Conservation (phyloP, 2,113 vertebrate genomes). For the Chamaea fasciata region DNA sequence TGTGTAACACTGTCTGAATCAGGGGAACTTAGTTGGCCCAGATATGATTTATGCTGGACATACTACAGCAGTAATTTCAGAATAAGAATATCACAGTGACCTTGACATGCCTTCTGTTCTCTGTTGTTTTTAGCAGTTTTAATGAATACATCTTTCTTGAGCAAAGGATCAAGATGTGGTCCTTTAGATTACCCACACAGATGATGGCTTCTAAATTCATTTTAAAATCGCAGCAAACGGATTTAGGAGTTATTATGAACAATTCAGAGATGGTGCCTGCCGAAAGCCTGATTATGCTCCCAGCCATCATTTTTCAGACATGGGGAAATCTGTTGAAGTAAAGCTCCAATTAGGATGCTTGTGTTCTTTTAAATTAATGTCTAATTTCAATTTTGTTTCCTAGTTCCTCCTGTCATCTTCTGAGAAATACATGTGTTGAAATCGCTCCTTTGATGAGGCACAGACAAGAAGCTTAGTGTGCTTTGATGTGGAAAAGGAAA, state of each 20-base stretch:
- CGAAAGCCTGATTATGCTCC: neutral
- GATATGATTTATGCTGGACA: neutral
- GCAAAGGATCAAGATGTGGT: neutral
- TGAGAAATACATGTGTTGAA: conserved; percentile 9
- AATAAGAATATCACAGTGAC: conserved; percentile 15
- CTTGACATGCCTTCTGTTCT: conserved; percentile 20
- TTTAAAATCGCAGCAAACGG: neutral
- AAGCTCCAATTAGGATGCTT: conserved; percentile 47
- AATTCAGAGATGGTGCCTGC: neutral
- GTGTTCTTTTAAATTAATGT: conserved; percentile 52
- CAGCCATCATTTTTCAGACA: conserved; percentile 26
- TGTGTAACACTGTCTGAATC: neutral
- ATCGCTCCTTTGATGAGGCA: conserved; percentile 26
- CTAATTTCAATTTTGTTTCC: conserved; percentile 43
- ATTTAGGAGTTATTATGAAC: conserved; percentile 26
- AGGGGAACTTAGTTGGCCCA: neutral
- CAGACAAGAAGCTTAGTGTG: conserved; percentile 36
- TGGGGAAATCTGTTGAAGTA: conserved; percentile 25
- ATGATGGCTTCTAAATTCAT: conserved; percentile 28
- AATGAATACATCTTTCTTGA: conserved; percentile 24
- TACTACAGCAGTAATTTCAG: neutral
- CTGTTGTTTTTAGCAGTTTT: neutral
- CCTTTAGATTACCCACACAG: neutral
- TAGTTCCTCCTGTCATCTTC: conserved; percentile 30
- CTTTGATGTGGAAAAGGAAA: conserved; percentile 52